Evolutionary conservation across 2,797 vertebrate genomes (phyloP), one percentile per base, ranked within the genome.

Genomic region (Pseudochirops corinnae): DNA sequence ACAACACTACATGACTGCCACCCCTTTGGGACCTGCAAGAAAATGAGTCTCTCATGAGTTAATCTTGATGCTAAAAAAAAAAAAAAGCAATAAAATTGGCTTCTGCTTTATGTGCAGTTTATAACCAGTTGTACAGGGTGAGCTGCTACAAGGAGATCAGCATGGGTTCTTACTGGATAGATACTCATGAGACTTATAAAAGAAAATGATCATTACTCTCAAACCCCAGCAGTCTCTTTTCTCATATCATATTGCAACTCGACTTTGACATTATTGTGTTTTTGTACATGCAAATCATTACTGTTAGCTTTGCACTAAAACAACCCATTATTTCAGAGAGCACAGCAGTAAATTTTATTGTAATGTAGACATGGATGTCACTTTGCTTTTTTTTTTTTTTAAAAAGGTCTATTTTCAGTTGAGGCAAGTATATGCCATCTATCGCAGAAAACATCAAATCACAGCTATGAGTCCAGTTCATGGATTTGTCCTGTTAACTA

Each of bases 31-130:
- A 97, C 6, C 56, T 33, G 82, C 55, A 91, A 91, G 96, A 96
- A 97, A 97, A 95, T 52, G 55, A 96, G 90, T 60, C 67, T 95
- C 90, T 91, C 67, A 92, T 96, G 91, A 97, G 94, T 96, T 91
- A 96, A 33, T 95, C 46, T 92, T 55, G 91, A 87, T 55, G 92
- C 90, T 92, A 74, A 96, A 96, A 95, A 94, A 82, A 96, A 96
- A 95, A 94, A 96, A 96, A 95, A 94, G 93, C 92, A 96, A 52
- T 96, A 92, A 95, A 95, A 96, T 92, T 93, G 55, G 55, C 92
- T 97, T 96, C 62, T 5, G 1, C 39, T 97, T 74, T 96, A 52
- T 94, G 95, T 91, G 56, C 14, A 82, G 87, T 95, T 94, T 94
- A 60, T 67, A 96, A 95, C 56, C 92, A 91, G 93, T 94, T 92